Evolutionary conservation across 1,140 invertebrate species (phyloP).

Genomic region (Cydia pomonella): DNA sequence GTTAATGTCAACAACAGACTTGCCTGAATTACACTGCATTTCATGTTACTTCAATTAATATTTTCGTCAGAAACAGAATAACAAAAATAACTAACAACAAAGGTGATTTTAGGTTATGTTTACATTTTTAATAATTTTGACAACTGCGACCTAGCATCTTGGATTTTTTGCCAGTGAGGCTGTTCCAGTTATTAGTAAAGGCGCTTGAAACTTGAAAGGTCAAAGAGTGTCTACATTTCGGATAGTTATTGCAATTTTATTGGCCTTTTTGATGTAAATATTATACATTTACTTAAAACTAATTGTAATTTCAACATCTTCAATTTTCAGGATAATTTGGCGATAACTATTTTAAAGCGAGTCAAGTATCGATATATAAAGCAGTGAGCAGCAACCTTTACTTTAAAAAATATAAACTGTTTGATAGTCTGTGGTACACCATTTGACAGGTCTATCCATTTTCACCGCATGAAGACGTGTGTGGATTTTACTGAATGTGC

Average conservation of each 20-base stretch:
- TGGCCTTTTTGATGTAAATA: no score
- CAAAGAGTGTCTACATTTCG: no score
- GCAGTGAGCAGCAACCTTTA: neutral
- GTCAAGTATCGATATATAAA: no score
- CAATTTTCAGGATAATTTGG: no score
- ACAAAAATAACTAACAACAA: neutral
- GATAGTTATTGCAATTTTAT: no score
- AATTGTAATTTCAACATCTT: no score
- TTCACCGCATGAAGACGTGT: conserved; percentile 43
- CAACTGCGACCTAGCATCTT: neutral
- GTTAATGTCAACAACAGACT: conserved; percentile 45
- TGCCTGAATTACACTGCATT: neutral
- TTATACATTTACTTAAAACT: no score
- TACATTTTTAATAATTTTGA: neutral
- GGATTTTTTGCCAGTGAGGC: neutral
- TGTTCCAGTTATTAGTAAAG: neutral
- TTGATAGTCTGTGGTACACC: neutral
- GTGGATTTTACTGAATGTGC: conserved; percentile 59
- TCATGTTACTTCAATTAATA: neutral
- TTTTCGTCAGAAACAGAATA: neutral
- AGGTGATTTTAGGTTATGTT: conserved; percentile 7
- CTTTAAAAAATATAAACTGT: neutral
- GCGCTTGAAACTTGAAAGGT: no score
- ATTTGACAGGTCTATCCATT: conserved; percentile 37
- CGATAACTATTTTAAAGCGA: no score